Base-by-base conservation (phyloP, 2,888 invertebrate species). In the Empis stercorea region DNA sequence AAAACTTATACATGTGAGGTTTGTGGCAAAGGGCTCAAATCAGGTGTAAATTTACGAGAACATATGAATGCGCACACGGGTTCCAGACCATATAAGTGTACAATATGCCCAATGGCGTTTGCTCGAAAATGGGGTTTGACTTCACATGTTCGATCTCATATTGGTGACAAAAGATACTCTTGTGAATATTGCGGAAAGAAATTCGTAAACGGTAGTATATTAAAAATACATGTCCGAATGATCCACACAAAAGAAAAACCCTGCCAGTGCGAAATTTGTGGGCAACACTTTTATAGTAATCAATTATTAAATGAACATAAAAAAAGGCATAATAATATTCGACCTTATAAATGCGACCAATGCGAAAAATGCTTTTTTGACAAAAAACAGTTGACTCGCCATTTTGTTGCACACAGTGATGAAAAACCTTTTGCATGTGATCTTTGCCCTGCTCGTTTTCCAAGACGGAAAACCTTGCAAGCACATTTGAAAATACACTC, bases 241-340 rank as follows among this genome's bases (percentile, higher is more conserved):
- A 20, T 40, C 9, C 40, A 40, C 27, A 40, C 40, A 15, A 39
- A 27, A 27, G 40, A 40, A 14, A 40, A 40, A 14, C 49, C 43
- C 30, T 75, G 71, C 56, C 62, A 67, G 0, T 81, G 80, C 57
- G 60, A 67, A 1, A 69, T 73, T 52, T 81, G 80, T 62, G 73
- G 70, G 45, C 77, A 78, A 57, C 71, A 72, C 5, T 81, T 80
- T 60, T 72, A 72, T 57, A 76, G 73, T 54, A 61, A 70, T 50
- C 70, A 75, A 15, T 72, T 76, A 7, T 62, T 80, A 7, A 74
- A 75, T 49, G 72, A 76, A 43, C 82, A 82, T 61, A 61, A 65
- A 20, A 62, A 76, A 39, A 78, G 75, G 10, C 82, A 82, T 62
- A 73, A 74, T 1, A 75, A 73, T 46, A 76, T 76, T 56, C 73